A percentile compares a stretch with the other conserved stretches of the same genome.
Conservation (phyloP, 2,113 vertebrate species). For the Jaculus jaculus region DNA sequence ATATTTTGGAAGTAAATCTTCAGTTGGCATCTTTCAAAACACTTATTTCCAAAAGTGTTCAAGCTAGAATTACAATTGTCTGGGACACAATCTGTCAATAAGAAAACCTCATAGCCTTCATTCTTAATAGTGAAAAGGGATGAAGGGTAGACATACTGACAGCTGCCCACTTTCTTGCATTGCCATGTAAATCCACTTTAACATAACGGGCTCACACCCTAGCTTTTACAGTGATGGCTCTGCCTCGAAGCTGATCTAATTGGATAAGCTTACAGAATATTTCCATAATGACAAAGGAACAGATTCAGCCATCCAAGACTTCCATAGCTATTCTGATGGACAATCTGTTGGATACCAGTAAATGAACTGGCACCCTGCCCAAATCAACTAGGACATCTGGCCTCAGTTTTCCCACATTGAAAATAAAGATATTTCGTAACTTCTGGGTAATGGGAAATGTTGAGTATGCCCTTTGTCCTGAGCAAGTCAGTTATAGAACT, state of each 20-base stretch:
- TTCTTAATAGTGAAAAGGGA: constrained; percentile 55
- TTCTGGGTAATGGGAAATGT: neutral
- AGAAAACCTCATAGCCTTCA: constrained; percentile 40
- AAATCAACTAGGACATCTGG: neutral
- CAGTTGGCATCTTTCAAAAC: constrained; percentile 69
- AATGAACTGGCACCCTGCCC: neutral
- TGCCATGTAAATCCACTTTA: constrained; percentile 81
- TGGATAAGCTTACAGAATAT: constrained; percentile 61
- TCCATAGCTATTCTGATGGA: neutral
- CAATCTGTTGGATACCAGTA: constrained; percentile 19
- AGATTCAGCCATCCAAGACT: constrained; percentile 29
- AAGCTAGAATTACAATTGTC: constrained; percentile 74
- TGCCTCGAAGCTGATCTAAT: constrained; percentile 58
- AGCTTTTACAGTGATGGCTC: constrained; percentile 71
- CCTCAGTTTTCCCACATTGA: constrained; percentile 35
- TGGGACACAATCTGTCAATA: constrained; percentile 65
- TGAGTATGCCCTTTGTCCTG: neutral
- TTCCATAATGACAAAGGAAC: constrained; percentile 63
- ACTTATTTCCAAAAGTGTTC: constrained; percentile 63
- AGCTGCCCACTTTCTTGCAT: constrained; percentile 78
- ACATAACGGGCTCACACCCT: constrained; percentile 73
- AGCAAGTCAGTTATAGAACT: neutral
- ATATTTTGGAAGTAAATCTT: constrained; percentile 57
- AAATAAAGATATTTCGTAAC: constrained; percentile 24
- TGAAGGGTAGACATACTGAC: constrained; percentile 79